Base-by-base conservation (phyloP, 1,140 invertebrate genomes). In the Gryllus bimaculatus region DNA sequence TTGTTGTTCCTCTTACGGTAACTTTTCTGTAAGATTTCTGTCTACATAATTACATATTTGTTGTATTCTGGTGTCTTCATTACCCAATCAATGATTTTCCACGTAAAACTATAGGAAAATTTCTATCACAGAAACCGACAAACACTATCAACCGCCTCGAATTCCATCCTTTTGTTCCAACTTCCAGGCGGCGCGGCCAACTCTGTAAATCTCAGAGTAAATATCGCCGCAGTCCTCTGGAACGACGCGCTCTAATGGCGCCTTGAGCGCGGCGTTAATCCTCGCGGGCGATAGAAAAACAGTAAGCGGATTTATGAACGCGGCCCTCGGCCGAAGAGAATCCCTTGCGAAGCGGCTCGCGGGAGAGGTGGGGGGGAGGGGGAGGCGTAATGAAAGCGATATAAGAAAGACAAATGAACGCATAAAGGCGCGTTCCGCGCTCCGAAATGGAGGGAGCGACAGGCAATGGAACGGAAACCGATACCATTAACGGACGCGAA, bases 251-350 rank as follows among this genome's bases (percentile, higher is more conserved):
- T 66, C 10, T 66, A 66, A 66, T 7, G 10, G 54, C 54, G 18
- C 54, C 18, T 66, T 66, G 54, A 66, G 54, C 54, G 54, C 54
- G 2, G 54, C 54, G 54, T 66, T 66, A 66, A 66, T 66, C 54
- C 54, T 66, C 54, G 54, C 54, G 54, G 54, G 54, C 54, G 54
- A 66, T 66, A 66, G 54, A 66, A 66, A 66, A 66, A 66, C 54
- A 66, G 54, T 66, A 10, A 66, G 54, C 10, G 54, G 54, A 66
- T 66, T 66, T 66, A 66, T 66, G 54, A 18, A 66, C 26, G 18
- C 54, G 18, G 0, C 54, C 7, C 54, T 66, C 54, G 10, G 7
- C 54, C 26, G 26, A 5, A 39, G 54, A 66, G 10, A 18, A 66
- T 13, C 54, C 54, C 54, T 66, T 7, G 10, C 10, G 54, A 66